A percentile compares a stretch with the other conserved stretches of the same genome.
phyloP scores from a whole-genome alignment of 2,888 invertebrate species.

The Mamestra brassicae region DNA sequence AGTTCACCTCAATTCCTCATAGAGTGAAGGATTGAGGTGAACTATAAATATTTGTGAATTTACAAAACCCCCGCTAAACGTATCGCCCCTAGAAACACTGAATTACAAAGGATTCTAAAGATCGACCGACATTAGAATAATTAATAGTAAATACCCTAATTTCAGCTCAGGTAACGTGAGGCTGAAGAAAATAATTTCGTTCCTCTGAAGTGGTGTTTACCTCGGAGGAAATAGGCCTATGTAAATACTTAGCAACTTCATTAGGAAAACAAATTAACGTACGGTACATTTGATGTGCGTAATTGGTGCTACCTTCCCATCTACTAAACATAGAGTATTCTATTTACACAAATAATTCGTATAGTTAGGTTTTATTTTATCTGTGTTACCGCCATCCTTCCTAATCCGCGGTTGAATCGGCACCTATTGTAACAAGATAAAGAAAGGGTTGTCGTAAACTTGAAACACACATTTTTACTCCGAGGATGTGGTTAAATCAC shows the following conservation, averaged over 20 bases:
- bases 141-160: conserved; percentile 66
- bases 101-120: conserved; percentile 59
- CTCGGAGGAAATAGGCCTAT: conserved; percentile 60
- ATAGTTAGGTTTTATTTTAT: conserved; percentile 61
- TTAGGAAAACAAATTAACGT: conserved; percentile 71
- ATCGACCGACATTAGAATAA: conserved; percentile 62
- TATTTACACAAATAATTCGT: conserved; percentile 53
- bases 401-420: conserved; percentile 82
- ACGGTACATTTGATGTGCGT: conserved; percentile 71
- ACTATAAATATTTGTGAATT: not conserved
- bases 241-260: conserved; percentile 69
- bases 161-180: conserved; percentile 58
- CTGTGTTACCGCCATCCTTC: conserved; percentile 62
- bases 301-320: conserved; percentile 62
- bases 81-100: conserved; percentile 27
- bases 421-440: conserved; percentile 85
- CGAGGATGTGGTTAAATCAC: conserved; percentile 73
- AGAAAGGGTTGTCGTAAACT: conserved; percentile 85
- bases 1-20: not conserved
- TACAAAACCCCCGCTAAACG: conserved; percentile 18
- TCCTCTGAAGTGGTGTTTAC: conserved; percentile 59
- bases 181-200: conserved; percentile 64
- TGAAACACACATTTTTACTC: conserved; percentile 84
- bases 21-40: too few relatives aligned
- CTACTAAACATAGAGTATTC: conserved; percentile 41